Base-by-base conservation (phyloP, 53 echinoderm and acorn worm species). In the Actinopyga echinites region DNA sequence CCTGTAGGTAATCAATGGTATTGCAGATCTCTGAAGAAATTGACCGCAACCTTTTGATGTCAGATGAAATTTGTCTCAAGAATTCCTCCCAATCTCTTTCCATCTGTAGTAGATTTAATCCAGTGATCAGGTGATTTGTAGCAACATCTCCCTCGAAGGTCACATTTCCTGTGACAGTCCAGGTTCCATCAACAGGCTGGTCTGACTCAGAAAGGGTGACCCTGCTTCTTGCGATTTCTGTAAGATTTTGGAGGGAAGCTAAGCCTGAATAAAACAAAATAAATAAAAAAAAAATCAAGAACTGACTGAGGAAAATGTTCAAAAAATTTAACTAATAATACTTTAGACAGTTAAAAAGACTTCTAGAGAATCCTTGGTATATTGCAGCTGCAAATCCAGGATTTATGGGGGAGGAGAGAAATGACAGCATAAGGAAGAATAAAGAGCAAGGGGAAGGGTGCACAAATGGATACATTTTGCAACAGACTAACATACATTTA, bases 31-130 rank as follows among this genome's bases (percentile, higher is more conserved):
- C 34, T 9, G 64, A 64, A 30, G 84, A 64, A 55, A 84, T 15
- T 24, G 23, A 71, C 7, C 38, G 29, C 22, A 84, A 34, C 57
- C 35, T 56, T 3, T 21, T 20, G 53, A 84, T 35, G 19, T 84
- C 58, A 20, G 25, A 6, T 5, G 8, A 4, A 21, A 69, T 12
- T 24, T 56, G 26, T n/a, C 35, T 31, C 21, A 71, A n/a, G 21
- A 74, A 69, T 10, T 21, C 37, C 4, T 29, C 21, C 53, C 61
- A 63, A 0, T 32, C 57, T 12, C 35, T 34, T 57, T 44, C 38
- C 29, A 57, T 29, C 17, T 29, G 69, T 23, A 87, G 77, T 19
- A 90, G 79, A 35, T 87, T 57, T 6, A 87, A 79, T n/a, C 87
- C 87, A 42, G 82, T 80, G 26, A 90, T 79, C 13, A 36, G 63